Evolutionary conservation across 2,797 vertebrate genomes (phyloP).

Genomic region (Sphaeramia orbicularis): DNA sequence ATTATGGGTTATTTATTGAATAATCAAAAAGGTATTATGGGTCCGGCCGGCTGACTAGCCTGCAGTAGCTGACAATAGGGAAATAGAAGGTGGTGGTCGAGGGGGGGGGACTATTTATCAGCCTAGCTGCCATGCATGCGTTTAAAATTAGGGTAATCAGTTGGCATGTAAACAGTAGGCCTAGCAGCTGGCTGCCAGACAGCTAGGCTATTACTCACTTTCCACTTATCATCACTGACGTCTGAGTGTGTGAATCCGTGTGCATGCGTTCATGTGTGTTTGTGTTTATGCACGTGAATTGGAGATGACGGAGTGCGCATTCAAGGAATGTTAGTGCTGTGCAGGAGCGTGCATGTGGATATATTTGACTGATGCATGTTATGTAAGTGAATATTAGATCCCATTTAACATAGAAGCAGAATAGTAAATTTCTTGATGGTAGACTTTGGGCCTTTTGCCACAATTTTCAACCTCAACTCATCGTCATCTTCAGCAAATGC

Average conservation of each 20-base stretch:
- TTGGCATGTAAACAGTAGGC: constrained; percentile 92
- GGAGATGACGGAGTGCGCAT: constrained; percentile 39
- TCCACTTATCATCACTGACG: constrained; percentile 85
- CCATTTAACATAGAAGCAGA: background rate
- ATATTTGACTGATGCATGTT: constrained; percentile 1
- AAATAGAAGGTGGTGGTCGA: constrained; percentile 57
- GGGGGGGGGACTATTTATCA: constrained; percentile 83
- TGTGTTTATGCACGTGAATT: constrained; percentile 23
- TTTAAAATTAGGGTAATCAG: constrained; percentile 94
- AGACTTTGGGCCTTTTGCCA: background rate
- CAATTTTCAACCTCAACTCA: background rate
- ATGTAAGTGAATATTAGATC: constrained; percentile 10
- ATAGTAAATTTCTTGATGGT: background rate
- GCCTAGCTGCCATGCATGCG: constrained; percentile 81
- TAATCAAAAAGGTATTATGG: constrained; percentile 90
- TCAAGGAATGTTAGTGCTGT: constrained; percentile 28
- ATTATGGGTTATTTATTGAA: constrained; percentile 93
- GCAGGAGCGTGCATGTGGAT: constrained; percentile 4
- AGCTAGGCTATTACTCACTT: constrained; percentile 88
- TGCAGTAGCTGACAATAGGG: constrained; percentile 79
- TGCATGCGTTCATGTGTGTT: constrained; percentile 28
- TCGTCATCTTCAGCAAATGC: background rate
- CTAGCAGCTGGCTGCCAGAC: constrained; percentile 90
- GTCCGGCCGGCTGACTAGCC: constrained; percentile 70
- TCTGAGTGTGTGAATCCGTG: constrained; percentile 52